Evolutionary conservation across 2,888 invertebrate genomes (phyloP).

Genomic region (Noctua comes): DNA sequence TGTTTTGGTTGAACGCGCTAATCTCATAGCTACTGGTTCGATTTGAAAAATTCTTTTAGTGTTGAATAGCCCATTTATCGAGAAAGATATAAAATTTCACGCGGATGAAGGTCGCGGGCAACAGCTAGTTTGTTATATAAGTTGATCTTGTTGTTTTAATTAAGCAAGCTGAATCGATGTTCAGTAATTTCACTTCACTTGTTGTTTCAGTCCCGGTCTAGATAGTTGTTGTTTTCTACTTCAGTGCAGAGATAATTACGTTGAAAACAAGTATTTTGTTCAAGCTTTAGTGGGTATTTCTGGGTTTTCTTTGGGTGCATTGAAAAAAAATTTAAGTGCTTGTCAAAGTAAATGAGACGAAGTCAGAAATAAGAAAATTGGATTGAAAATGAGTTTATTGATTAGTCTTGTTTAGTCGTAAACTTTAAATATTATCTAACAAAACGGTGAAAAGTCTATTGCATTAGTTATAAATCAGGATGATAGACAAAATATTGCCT

Average conservation of each 20-base stretch:
- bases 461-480: too few relatives aligned
- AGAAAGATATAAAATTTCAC: too few relatives aligned
- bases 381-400: background rate
- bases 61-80: too few relatives aligned
- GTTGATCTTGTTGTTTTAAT: conserved; percentile 29
- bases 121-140: too few relatives aligned
- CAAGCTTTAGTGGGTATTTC: background rate
- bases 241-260: background rate
- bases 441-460: background rate
- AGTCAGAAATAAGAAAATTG: background rate
- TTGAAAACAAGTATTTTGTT: background rate
- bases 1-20: too few relatives aligned
- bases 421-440: background rate
- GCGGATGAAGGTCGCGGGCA: too few relatives aligned
- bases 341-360: background rate
- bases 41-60: too few relatives aligned
- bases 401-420: background rate
- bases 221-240: conserved; percentile 13
- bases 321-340: background rate
- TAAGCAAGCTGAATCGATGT: conserved; percentile 28
- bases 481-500: background rate
- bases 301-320: background rate
- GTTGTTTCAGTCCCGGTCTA: conserved; percentile 10
- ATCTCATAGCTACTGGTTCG: too few relatives aligned
- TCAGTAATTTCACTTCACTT: conserved; percentile 12